Base-by-base conservation (phyloP, 1,140 invertebrate genomes). In the Anoplolepis gracilipes region DNA sequence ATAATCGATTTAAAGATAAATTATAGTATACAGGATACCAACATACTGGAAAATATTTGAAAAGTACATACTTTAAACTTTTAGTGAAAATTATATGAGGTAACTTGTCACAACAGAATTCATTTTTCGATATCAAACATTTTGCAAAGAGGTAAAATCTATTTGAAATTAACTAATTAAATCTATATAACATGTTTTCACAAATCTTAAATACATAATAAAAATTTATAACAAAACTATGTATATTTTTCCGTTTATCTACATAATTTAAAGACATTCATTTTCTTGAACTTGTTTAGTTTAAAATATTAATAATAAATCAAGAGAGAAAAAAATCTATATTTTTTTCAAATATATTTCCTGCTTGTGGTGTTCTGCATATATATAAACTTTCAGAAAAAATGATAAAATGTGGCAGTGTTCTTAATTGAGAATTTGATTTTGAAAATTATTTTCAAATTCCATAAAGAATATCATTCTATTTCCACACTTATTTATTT, bases 241-340 rank as follows among this genome's bases (percentile, higher is more conserved):
- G n/a, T 59, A 22, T 59, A 11, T 25, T 28, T 28, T 61, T 28
- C 59, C 25, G 59, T 28, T 62, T 28, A 16, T 16, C 16, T 62
- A 16, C n/a, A n/a, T 62, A 30, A 62, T 30, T 33, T n/a, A 30
- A 70, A 28, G 6, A 70, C 30, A 22, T n/a, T 53, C 1, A 62
- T 28, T 61, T 25, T n/a, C 28, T 22, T 19, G 19, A 3, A 10
- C 16, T 19, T 19, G 3, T 11, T 49, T n/a, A 53, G 28, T 33
- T 49, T 25, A 30, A 25, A 30, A 72, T 4, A 53, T 53, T 72
- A 11, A 72, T 73, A 49, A 49, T 16, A 46, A 25, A 69, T 46
- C n/a, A n/a, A 28, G 30, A 39, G n/a, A n/a, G n/a, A n/a, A n/a
- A 67, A 78, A 22, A 33, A n/a, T 79, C n/a, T 79, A 70, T 81